These are phyloP conservation scores for Podargus strigoides DNA, from an alignment of 2,797 vertebrate genomes.

Conservation along the genomic window DNA sequence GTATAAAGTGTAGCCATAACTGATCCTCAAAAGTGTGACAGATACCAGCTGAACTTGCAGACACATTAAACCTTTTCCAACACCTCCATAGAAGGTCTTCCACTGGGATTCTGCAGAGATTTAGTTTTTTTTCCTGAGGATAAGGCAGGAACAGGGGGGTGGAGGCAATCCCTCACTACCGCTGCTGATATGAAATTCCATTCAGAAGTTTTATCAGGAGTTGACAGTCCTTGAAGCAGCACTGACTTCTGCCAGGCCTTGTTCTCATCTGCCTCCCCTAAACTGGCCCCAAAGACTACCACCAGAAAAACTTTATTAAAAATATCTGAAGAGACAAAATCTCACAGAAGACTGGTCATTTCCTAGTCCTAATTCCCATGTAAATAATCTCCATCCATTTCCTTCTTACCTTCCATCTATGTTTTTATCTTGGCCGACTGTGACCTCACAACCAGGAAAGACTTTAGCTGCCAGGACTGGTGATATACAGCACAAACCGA, in stretches of 20 bases:
- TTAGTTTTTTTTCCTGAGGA: not conserved
- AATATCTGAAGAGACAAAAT: not conserved
- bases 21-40: not conserved
- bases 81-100: not conserved
- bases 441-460: constrained; percentile 83
- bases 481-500: constrained; percentile 83
- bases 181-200: not conserved
- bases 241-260: not conserved
- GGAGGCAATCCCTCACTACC: not conserved
- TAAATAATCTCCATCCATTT: not conserved
- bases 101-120: not conserved
- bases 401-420: constrained; percentile 73
- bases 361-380: not conserved
- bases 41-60: not conserved
- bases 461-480: constrained; percentile 82
- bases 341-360: not conserved
- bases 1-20: not conserved
- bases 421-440: constrained; percentile 72
- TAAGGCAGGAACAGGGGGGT: not conserved
- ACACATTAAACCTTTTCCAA: not conserved
- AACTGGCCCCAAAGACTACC: not conserved
- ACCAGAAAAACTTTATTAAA: not conserved
- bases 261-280: not conserved
- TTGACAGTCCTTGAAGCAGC: not conserved
- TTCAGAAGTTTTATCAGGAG: not conserved